Evolutionary conservation across 2,888 invertebrate genomes (phyloP), one percentile per base, ranked within the genome.

Genomic region (Drosophila basisetae): DNA sequence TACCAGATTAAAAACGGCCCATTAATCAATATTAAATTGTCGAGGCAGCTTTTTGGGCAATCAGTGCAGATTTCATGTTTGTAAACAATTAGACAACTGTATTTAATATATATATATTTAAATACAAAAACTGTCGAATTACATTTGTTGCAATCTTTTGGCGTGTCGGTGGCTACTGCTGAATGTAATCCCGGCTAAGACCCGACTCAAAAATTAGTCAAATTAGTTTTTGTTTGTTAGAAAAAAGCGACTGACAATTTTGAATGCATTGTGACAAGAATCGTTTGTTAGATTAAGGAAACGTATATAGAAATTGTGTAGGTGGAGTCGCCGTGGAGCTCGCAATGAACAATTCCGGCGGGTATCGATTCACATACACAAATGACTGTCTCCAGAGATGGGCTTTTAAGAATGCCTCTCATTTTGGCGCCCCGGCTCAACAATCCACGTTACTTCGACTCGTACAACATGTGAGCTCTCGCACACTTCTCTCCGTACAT

Each of bases 331-430:
- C 11, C 11, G 47, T 5, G 25, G 22, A 50, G 59, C 60, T 49
- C 62, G 49, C 62, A 73, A 63, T 60, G 52, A 62, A 35, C 59
- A 59, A 65, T 65, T 74, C 78, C 78, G 33, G 11, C 33, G 74
- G 65, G 78, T 53, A 75, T 62, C 65, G 63, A 75, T 75, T 62
- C 75, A 56, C 59, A 75, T 78, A 54, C 74, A 62, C 65, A 71
- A 78, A 68, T 75, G 75, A 75, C 79, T 39, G 75, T 63, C 79
- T 78, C 78, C 52, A 50, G 79, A 78, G 79, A 78, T 78, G 71
- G 79, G 71, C 75, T 71, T 78, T 78, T 66, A 71, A 78, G 63
- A 64, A 61, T 71, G 75, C 68, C 63, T 66, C 66, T 70, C 68
- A 71, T 63, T 64, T 68, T 53, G 55, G 60, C 47, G 30, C 54